Conservation (phyloP, 2,888 invertebrate genomes). For the Epirrhoe tristata region DNA sequence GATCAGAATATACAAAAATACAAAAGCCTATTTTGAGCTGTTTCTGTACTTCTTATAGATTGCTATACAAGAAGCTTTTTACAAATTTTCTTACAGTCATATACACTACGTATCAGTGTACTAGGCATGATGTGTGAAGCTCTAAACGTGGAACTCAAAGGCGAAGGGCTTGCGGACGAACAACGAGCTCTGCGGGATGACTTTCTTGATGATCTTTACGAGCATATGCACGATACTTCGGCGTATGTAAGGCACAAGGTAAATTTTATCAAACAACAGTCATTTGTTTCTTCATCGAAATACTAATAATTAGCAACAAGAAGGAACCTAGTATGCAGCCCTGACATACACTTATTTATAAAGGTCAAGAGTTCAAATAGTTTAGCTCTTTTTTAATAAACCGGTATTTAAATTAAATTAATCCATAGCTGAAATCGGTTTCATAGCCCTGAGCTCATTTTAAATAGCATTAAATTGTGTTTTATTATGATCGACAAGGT, state of each 20-base stretch:
- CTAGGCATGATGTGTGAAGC: conserved; percentile 94
- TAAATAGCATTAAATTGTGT: neutral
- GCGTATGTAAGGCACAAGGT: conserved; percentile 95
- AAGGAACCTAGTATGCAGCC: conserved; percentile 1
- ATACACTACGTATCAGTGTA: conserved; percentile 91
- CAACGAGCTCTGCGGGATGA: conserved; percentile 90
- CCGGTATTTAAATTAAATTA: neutral
- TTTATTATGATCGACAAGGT: neutral
- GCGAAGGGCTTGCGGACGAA: conserved; percentile 89
- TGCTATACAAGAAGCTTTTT: neutral
- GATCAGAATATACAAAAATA: no score
- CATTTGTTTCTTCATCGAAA: no score
- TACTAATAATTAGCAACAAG: neutral
- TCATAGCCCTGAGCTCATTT: neutral
- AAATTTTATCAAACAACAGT: conserved; percentile 8
- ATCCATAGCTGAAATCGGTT: neutral
- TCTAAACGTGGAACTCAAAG: conserved; percentile 89
- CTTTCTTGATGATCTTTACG: conserved; percentile 91
- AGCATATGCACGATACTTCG: conserved; percentile 93
- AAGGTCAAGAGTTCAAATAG: neutral
- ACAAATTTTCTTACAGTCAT: conserved; percentile 75
- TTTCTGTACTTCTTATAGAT: neutral
- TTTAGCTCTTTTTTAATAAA: neutral
- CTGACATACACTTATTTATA: conserved; percentile 3
- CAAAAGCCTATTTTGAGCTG: no score